phyloP scores from a whole-genome alignment of 92 coral and sea anemone species.

The Siderastrea siderea region DNA sequence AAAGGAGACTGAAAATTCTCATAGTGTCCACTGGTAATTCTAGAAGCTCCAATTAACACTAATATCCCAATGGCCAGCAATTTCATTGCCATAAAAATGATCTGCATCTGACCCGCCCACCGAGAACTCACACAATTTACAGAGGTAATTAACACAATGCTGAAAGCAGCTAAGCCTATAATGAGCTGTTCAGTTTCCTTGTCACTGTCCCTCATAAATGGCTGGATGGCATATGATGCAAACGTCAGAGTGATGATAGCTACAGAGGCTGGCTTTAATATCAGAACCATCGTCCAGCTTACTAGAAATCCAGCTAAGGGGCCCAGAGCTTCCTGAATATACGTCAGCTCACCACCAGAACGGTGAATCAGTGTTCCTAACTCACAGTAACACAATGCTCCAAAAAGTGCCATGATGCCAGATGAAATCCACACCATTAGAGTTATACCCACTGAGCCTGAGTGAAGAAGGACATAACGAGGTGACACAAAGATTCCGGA shows the following conservation, averaged over 20 bases:
- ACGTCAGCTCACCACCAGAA: conserved; percentile 92
- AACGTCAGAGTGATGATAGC: conserved; percentile 85
- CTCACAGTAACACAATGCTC: conserved; percentile 95
- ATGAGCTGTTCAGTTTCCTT: conserved; percentile 36
- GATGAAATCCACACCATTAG: conserved; percentile 86
- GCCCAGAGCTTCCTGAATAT: conserved; percentile 87
- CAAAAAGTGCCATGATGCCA: conserved; percentile 89
- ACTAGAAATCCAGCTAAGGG: conserved; percentile 82
- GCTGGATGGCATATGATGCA: conserved; percentile 84
- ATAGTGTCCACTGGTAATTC: conserved; percentile 64
- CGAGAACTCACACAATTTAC: conserved; percentile 84
- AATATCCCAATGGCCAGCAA: conserved; percentile 80
- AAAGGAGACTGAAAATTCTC: conserved; percentile 76
- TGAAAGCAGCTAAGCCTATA: conserved; percentile 74
- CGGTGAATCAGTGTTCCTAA: conserved; percentile 94
- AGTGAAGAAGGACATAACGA: conserved; percentile 80
- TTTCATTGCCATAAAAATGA: conserved; percentile 81
- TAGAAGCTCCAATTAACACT: conserved; percentile 69
- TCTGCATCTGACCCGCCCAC: conserved; percentile 83
- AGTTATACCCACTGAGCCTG: conserved; percentile 97
- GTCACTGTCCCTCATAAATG: conserved; percentile 56
- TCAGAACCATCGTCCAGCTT: conserved; percentile 87
- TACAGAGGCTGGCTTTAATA: conserved; percentile 89
- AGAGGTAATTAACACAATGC: conserved; percentile 72
- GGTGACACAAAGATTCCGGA: conserved; percentile 98